Evolutionary conservation across 2,888 invertebrate species (phyloP), one percentile per base, ranked within the genome.

Genomic region (Synanthedon vespiformis): DNA sequence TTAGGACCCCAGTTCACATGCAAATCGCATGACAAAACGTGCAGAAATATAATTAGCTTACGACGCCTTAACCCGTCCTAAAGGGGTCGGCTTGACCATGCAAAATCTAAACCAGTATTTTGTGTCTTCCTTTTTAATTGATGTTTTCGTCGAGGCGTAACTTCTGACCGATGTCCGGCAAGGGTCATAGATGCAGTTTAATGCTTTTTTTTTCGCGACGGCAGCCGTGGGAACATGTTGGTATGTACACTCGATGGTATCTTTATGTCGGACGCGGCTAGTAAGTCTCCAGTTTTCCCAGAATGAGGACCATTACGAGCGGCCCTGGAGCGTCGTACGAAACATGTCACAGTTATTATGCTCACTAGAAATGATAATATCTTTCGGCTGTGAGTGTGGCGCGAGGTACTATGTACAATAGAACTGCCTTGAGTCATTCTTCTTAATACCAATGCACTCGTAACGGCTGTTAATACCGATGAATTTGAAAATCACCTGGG

Each of bases 11-110:
- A 66, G 82, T 85, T 85, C 84, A 70, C 75, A 85, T 86, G 84
- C 83, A 84, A 85, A 86, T 82, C 58, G 63, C 57, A 59, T 67
- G 72, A 79, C 86, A 79, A 81, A 82, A 84, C 83, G 86, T 85
- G 87, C 80, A 78, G 82, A 84, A 81, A 82, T 78, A 87, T 87
- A 88, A 88, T 88, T 87, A 86, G 85, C 80, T 81, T 77, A 77
- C 70, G 67, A 69, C 71, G 67, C 70, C 67, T 59, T 61, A 61
- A 63, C 62, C 61, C 51, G 63, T 59, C 22, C 58, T 61, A 64
- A 64, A 64, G 63, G 74, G 80, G 80, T 76, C 74, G 63, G 73
- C 72, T 79, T 76, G 78, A 77, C 75, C 74, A 59, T 67, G 68
- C 65, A 58, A 53, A 61, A 62, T 60, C 63, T 61, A 62, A 77